Percentiles rank a stretch among this genome's conserved stretches.
Evolutionary conservation across 2,888 invertebrate species (phyloP).

Genomic region (Sarcophaga subvicina): DNA sequence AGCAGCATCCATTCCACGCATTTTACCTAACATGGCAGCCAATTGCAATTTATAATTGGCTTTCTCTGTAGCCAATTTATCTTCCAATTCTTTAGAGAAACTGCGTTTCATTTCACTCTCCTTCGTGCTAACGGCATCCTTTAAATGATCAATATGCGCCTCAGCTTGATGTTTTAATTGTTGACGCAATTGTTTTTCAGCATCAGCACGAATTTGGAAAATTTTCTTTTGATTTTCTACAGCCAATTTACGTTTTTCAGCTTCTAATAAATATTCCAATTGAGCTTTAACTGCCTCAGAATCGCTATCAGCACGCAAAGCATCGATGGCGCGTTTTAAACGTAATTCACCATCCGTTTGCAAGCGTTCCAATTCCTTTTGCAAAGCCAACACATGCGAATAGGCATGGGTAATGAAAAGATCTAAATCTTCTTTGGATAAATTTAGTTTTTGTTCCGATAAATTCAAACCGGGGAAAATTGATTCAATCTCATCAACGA

Average conservation of each 20-base stretch:
- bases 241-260: constrained; percentile 86
- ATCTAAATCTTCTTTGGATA: constrained; percentile 86
- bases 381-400: constrained; percentile 88
- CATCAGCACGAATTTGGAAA: constrained; percentile 85
- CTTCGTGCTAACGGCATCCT: constrained; percentile 85
- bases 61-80: constrained; percentile 87
- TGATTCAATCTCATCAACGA: constrained; percentile 86
- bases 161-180: constrained; percentile 93
- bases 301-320: constrained; percentile 84
- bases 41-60: constrained; percentile 87
- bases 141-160: constrained; percentile 91
- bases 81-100: constrained; percentile 85
- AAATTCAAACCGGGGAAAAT: constrained; percentile 89
- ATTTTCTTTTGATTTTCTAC: constrained; percentile 87
- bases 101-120: constrained; percentile 83
- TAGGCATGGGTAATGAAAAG: constrained; percentile 91
- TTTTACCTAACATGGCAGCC: constrained; percentile 87
- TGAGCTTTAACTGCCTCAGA: constrained; percentile 83
- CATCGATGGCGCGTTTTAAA: constrained; percentile 85
- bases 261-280: constrained; percentile 87
- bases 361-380: constrained; percentile 89
- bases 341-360: constrained; percentile 86
- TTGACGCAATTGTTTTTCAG: constrained; percentile 88
- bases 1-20: constrained; percentile 90
- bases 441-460: constrained; percentile 85